These are phyloP conservation scores for Drosophila prolongata DNA, from an alignment of 2,888 invertebrate species.

Conservation along the genomic window DNA sequence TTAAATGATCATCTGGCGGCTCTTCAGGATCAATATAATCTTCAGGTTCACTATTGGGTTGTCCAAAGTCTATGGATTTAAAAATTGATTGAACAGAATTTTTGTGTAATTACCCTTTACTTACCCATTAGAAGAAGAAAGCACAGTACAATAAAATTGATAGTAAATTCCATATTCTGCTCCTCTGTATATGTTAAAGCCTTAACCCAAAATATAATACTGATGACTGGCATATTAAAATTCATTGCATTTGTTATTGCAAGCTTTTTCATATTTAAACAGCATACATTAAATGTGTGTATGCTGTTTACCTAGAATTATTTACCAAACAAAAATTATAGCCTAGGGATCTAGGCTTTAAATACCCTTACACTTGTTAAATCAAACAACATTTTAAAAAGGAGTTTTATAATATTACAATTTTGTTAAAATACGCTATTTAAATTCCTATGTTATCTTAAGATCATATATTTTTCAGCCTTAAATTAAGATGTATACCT, in stretches of 20 bases:
- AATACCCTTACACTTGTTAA: background rate
- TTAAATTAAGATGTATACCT: background rate
- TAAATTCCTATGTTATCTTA: background rate
- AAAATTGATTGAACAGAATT: too few species aligned
- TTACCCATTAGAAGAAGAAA: conserved; percentile 2
- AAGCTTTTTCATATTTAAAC: conserved; percentile 14
- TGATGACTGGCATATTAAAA: background rate
- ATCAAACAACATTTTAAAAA: too few species aligned
- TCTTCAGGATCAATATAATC: conserved; percentile 4
- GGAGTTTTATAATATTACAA: too few species aligned
- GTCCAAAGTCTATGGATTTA: background rate
- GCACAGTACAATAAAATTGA: background rate
- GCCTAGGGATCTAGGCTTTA: background rate
- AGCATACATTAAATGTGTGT: conserved; percentile 6
- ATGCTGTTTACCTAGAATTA: background rate
- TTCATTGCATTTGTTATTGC: background rate
- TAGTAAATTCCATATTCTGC: background rate
- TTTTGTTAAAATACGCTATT: background rate
- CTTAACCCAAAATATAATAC: conserved; percentile 14
- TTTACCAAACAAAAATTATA: background rate
- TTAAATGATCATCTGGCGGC: conserved; percentile 7
- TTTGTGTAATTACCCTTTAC: background rate
- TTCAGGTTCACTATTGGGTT: background rate
- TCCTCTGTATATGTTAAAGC: background rate
- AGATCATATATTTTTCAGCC: background rate